Percentiles rank a stretch among this genome's conserved stretches.
These are phyloP conservation scores for Uloborus diversus DNA, from an alignment of 1,140 invertebrate species.

Conservation along the genomic window DNA sequence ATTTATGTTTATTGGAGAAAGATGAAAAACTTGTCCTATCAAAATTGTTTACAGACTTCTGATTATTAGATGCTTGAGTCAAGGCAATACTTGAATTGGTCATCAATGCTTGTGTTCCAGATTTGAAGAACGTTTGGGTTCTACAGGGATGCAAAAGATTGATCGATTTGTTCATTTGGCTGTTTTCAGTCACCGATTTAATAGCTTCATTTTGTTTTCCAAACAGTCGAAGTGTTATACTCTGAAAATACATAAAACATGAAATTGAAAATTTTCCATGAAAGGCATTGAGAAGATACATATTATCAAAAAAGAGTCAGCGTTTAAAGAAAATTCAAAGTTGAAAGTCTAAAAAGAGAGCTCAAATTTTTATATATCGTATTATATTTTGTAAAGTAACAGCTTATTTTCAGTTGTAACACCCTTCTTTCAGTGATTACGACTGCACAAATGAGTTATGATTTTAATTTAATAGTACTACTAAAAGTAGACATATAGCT, in stretches of 20 bases:
- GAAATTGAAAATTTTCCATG: too few species aligned
- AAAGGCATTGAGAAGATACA: too few species aligned
- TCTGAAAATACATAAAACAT: constrained; percentile 15
- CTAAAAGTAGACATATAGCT: too few species aligned
- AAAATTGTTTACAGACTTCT: constrained; percentile 41
- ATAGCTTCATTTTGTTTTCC: constrained; percentile 21
- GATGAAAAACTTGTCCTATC: constrained; percentile 51
- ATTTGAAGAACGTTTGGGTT: constrained; percentile 39
- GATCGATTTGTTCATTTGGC: constrained; percentile 33
- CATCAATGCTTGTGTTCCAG: constrained; percentile 23
- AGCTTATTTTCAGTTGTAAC: too few species aligned
- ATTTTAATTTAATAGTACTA: too few species aligned
- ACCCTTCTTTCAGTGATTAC: too few species aligned
- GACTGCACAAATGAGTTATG: too few species aligned
- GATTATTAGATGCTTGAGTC: constrained; percentile 34
- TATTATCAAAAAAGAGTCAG: too few species aligned
- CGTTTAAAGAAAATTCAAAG: too few species aligned
- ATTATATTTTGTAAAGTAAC: too few species aligned
- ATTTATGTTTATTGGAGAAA: constrained; percentile 32
- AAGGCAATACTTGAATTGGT: constrained; percentile 39
- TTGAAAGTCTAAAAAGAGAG: too few species aligned
- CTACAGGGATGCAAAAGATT: constrained; percentile 35
- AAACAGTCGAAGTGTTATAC: constrained; percentile 30
- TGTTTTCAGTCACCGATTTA: constrained; percentile 26
- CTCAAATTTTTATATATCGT: too few species aligned